A percentile compares a stretch with the other conserved stretches of the same genome.
phyloP scores from a whole-genome alignment of 2,797 vertebrate genomes.

The Acanthiza pusilla region DNA sequence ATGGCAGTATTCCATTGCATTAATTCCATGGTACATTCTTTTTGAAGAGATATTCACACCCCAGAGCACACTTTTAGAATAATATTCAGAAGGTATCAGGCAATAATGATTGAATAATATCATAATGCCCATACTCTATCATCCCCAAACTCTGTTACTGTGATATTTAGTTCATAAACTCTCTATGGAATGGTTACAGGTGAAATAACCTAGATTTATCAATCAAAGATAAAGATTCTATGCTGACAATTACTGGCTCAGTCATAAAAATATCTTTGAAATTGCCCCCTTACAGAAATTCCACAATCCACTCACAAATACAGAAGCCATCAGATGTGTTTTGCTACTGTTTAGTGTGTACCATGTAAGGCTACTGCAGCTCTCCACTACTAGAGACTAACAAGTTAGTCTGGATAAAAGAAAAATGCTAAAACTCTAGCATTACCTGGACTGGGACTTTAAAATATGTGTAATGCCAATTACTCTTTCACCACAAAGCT shows the following conservation, averaged over 20 bases:
- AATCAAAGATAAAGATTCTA: background rate
- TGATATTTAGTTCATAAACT: background rate
- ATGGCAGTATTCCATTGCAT: background rate
- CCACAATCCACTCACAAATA: background rate
- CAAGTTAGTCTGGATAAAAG: background rate
- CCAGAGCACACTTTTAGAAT: background rate
- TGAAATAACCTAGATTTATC: background rate
- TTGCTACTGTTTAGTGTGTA: background rate
- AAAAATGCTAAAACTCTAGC: background rate
- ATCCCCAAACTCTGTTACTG: background rate
- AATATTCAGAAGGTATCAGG: background rate
- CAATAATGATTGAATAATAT: background rate
- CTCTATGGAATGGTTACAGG: background rate
- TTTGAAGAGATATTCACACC: background rate
- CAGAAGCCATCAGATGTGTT: background rate
- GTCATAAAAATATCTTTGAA: background rate
- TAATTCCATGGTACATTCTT: background rate
- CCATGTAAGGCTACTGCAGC: background rate
- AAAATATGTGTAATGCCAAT: background rate
- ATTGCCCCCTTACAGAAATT: background rate
- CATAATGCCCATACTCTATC: background rate
- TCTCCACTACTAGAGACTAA: background rate
- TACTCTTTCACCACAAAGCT: background rate
- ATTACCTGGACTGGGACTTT: background rate
- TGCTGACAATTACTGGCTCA: background rate